These are phyloP conservation scores for Tribolium madens DNA, from an alignment of 1,140 invertebrate species.

Conservation along the genomic window DNA sequence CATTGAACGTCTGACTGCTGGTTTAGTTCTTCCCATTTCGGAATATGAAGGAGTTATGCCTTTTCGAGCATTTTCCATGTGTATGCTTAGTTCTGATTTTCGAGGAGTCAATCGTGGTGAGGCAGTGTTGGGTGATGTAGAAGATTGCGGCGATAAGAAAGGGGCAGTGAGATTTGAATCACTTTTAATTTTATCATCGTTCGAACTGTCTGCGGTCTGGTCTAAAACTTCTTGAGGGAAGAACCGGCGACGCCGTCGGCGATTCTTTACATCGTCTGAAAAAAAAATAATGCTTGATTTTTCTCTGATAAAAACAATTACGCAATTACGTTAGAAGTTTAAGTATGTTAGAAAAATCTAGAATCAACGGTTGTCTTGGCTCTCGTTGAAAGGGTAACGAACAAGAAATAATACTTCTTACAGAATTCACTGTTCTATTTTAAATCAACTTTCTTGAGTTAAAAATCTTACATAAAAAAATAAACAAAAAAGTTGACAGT, in stretches of 20 bases:
- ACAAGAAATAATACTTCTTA: conserved; percentile 14
- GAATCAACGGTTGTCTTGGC: conserved; percentile 53
- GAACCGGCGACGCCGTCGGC: conserved; percentile 66
- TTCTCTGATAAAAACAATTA: not conserved
- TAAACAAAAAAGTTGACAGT: not conserved
- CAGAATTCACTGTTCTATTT: not conserved
- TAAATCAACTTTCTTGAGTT: not conserved
- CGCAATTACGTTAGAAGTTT: conserved; percentile 14
- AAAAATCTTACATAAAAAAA: not conserved
- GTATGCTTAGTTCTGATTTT: conserved; percentile 63
- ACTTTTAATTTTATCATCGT: conserved; percentile 49
- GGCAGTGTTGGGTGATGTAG: conserved; percentile 56
- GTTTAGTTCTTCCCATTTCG: conserved; percentile 57
- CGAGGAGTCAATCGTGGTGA: conserved; percentile 42
- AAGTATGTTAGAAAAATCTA: conserved; percentile 10
- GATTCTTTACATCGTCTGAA: conserved; percentile 65
- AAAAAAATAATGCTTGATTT: conserved; percentile 6
- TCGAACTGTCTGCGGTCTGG: conserved; percentile 47
- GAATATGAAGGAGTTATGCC: conserved; percentile 54
- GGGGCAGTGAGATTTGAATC: conserved; percentile 57
- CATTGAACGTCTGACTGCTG: conserved; percentile 47
- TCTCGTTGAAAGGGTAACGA: conserved; percentile 37
- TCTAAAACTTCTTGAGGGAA: conserved; percentile 63
- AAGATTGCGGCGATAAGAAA: conserved; percentile 43
- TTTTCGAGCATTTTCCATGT: conserved; percentile 65